Conservation (phyloP, 2,797 vertebrate genomes). For the Gastrophryne carolinensis region DNA sequence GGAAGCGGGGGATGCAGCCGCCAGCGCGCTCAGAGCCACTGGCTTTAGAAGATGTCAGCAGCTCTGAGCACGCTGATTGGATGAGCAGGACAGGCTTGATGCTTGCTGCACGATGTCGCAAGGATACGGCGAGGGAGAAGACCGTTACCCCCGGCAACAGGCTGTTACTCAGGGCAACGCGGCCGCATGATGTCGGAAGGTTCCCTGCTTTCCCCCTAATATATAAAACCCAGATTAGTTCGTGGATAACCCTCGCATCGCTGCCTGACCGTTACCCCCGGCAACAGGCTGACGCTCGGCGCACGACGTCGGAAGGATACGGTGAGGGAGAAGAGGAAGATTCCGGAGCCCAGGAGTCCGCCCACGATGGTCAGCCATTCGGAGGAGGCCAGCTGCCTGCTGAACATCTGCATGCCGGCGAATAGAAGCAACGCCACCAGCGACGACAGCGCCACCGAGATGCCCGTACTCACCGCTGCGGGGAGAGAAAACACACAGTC, state of each 20-base stretch:
- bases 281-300: background rate
- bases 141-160: too few relatives aligned
- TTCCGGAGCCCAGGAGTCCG: constrained; percentile 86
- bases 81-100: background rate
- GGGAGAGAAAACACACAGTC: too few relatives aligned
- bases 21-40: too few relatives aligned
- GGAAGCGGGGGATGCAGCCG: too few relatives aligned
- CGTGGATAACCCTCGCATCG: too few relatives aligned
- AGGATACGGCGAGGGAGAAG: constrained; percentile 95
- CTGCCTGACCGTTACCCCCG: too few relatives aligned
- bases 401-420: constrained; percentile 98
- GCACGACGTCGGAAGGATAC: constrained; percentile 77
- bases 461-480: constrained; percentile 86
- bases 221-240: too few relatives aligned
- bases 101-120: background rate
- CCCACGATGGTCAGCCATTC: constrained; percentile 96
- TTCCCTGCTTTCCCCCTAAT: too few relatives aligned
- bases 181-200: too few relatives aligned
- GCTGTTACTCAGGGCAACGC: too few relatives aligned
- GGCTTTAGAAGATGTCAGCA: too few relatives aligned
- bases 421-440: constrained; percentile 90
- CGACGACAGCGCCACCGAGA: constrained; percentile 87
- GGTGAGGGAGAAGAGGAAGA: constrained; percentile 87
- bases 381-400: constrained; percentile 86
- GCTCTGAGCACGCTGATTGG: too few relatives aligned